Percentiles rank a stretch among this genome's conserved stretches.
These are phyloP conservation scores for Hydrochoerus hydrochaeris DNA, from an alignment of 2,113 vertebrate species.

Conservation along the genomic window DNA sequence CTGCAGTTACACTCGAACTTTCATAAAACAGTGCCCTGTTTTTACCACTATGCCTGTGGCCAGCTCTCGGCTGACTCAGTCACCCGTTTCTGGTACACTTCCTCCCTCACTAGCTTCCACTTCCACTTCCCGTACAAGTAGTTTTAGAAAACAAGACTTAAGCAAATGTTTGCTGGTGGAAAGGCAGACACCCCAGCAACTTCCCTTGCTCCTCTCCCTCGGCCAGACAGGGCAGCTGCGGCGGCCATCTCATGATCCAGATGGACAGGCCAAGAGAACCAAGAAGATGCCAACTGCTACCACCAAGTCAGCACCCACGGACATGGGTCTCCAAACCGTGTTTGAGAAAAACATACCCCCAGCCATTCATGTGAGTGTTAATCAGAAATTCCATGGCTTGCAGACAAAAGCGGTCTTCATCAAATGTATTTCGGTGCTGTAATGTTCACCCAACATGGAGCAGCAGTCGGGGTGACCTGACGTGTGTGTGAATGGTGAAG, in stretches of 20 bases:
- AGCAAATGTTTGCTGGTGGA: neutral
- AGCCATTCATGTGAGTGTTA: neutral
- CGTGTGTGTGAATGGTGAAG: neutral
- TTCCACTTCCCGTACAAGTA: neutral
- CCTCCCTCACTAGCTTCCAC: neutral
- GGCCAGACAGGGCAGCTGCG: neutral
- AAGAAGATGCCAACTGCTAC: neutral
- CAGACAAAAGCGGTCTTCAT: neutral
- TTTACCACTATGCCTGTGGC: neutral
- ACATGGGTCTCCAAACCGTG: neutral
- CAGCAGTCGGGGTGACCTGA: neutral
- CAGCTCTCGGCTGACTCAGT: neutral
- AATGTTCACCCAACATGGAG: neutral
- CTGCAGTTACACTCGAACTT: neutral
- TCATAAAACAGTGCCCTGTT: neutral
- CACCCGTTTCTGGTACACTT: neutral
- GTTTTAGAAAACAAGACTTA: neutral
- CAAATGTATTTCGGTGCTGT: neutral
- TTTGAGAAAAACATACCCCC: neutral
- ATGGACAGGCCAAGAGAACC: neutral
- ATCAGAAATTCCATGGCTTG: neutral
- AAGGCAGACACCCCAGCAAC: neutral
- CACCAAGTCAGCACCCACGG: neutral
- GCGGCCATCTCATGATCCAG: neutral
- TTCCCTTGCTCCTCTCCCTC: neutral